Conservation (phyloP, 2,888 invertebrate species). For the Limnephilus rhombicus region DNA sequence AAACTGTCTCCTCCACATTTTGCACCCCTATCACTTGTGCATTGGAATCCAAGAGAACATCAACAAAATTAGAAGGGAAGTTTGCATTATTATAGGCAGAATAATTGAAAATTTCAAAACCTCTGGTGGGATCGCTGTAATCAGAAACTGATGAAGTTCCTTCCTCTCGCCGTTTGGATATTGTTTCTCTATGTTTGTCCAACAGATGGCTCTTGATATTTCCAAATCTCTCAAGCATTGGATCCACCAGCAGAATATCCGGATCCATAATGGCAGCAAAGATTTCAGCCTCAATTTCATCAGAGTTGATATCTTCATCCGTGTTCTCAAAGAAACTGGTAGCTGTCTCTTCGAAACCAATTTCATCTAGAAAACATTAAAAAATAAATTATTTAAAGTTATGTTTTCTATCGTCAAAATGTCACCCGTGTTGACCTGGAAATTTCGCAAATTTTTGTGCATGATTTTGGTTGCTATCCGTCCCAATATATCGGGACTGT, state of each 20-base stretch:
- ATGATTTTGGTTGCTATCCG: too few species aligned
- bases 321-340: background rate
- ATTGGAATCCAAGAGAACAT: conserved; percentile 56
- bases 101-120: conserved; percentile 47
- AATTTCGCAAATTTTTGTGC: background rate
- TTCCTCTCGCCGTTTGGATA: conserved; percentile 5
- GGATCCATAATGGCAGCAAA: conserved; percentile 59
- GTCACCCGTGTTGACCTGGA: background rate
- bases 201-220: conserved; percentile 48
- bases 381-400: background rate
- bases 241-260: conserved; percentile 45
- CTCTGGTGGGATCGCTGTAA: background rate
- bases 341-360: background rate
- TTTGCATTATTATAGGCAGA: conserved; percentile 28
- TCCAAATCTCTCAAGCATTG: conserved; percentile 53
- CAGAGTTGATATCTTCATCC: background rate
- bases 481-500: too few species aligned
- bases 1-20: conserved; percentile 54
- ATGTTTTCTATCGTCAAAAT: background rate
- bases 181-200: conserved; percentile 42
- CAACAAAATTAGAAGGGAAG: conserved; percentile 57
- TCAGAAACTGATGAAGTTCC: background rate
- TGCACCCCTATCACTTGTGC: conserved; percentile 51
- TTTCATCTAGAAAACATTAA: conserved; percentile 10
- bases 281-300: conserved; percentile 54